Percentiles rank a stretch among this genome's conserved stretches.
phyloP scores from a whole-genome alignment of 2,113 vertebrate genomes.

The Uria aalge region DNA sequence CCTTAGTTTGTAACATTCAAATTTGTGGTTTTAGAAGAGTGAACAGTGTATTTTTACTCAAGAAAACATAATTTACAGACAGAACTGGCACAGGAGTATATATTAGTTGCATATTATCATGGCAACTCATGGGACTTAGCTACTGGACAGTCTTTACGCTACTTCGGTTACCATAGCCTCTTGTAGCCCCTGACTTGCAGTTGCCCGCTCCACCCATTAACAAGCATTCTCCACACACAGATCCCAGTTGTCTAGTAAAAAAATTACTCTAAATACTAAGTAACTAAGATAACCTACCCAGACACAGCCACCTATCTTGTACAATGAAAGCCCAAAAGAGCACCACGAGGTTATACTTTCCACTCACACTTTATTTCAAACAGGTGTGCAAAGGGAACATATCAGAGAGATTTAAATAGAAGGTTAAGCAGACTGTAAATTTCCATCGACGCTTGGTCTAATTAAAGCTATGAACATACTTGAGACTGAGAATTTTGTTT shows the following conservation, averaged over 20 bases:
- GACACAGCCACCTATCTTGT: background rate
- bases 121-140: background rate
- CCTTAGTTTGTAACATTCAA: background rate
- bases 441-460: conserved; percentile 27
- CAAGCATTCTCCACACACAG: background rate
- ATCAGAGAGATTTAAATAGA: conserved; percentile 46
- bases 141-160: background rate
- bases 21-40: background rate
- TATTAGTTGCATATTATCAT: background rate
- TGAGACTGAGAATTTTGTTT: conserved; percentile 57
- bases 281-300: background rate
- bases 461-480: conserved; percentile 42
- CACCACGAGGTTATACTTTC: conserved; percentile 6
- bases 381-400: conserved; percentile 48
- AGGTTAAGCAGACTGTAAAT: conserved; percentile 50
- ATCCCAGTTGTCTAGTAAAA: background rate
- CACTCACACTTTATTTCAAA: conserved; percentile 38
- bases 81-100: background rate
- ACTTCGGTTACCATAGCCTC: background rate
- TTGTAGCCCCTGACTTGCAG: background rate
- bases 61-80: background rate
- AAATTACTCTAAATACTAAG: background rate
- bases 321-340: background rate
- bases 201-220: background rate
- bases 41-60: background rate